Percentiles rank a stretch among this genome's conserved stretches.
Conservation (phyloP, 2,888 invertebrate species). For the Nemoura dubitans region DNA sequence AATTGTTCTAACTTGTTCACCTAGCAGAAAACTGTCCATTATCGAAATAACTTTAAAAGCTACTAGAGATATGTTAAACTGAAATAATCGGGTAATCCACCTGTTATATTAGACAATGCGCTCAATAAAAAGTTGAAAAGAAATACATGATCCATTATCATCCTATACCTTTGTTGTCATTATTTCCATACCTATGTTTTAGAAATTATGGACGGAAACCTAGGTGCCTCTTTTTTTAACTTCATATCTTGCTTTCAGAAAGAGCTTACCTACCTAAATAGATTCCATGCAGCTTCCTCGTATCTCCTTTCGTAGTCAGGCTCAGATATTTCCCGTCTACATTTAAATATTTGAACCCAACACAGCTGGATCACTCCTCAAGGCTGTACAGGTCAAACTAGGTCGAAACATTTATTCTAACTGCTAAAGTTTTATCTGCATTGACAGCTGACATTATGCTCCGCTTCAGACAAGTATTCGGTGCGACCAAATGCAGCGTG, state of each 20-base stretch:
- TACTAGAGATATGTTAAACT: background rate
- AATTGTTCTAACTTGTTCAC: background rate
- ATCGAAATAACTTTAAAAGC: background rate
- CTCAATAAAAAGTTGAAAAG: background rate
- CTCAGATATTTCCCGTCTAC: background rate
- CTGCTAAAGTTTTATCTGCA: background rate
- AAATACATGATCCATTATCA: no score
- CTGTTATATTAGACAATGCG: background rate
- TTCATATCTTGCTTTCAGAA: no score
- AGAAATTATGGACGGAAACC: no score
- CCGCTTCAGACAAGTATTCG: constrained; percentile 61
- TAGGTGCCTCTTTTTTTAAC: no score
- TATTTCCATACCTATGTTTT: no score
- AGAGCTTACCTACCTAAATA: no score
- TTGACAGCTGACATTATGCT: constrained; percentile 56
- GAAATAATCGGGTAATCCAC: background rate
- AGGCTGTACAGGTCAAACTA: background rate
- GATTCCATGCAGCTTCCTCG: no score
- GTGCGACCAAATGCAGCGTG: constrained; percentile 62
- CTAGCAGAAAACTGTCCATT: background rate
- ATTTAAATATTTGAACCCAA: background rate
- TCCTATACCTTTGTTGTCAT: no score
- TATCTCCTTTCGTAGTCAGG: no score
- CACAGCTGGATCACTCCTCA: background rate
- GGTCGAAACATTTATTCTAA: background rate